Percentiles rank a stretch among this genome's conserved stretches.
phyloP scores from a whole-genome alignment of 2,113 vertebrate species.

The Engystomops pustulosus region DNA sequence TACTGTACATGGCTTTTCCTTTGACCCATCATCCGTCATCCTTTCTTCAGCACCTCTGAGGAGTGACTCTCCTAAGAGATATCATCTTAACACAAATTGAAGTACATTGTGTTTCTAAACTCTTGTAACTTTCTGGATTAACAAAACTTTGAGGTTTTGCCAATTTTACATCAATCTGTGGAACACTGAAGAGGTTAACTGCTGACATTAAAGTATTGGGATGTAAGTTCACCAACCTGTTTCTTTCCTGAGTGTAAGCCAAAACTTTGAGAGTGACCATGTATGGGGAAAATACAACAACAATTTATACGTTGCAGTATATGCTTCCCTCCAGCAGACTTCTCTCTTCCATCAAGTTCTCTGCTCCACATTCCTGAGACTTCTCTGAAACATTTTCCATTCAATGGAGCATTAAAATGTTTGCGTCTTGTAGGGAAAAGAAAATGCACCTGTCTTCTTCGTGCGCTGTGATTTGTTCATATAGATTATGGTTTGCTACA shows the following conservation, averaged over 20 bases:
- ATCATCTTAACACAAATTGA: neutral
- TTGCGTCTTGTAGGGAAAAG: conserved; percentile 27
- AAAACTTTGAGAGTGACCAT: conserved; percentile 50
- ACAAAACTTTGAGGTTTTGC: conserved; percentile 17
- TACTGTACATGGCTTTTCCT: too few species aligned
- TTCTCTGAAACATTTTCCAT: conserved; percentile 46
- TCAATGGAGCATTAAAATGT: conserved; percentile 34
- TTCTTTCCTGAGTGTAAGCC: conserved; percentile 37
- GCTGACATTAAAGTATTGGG: neutral
- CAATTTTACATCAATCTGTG: neutral
- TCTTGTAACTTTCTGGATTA: neutral
- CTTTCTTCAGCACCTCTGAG: neutral
- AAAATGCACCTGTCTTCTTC: conserved; percentile 10
- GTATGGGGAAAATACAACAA: conserved; percentile 56
- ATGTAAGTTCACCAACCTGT: conserved; percentile 50
- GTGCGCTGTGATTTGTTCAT: neutral
- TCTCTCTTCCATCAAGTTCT: conserved; percentile 37
- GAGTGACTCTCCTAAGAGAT: neutral
- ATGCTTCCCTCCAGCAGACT: conserved; percentile 51
- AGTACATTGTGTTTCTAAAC: conserved; percentile 27
- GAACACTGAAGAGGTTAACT: conserved; percentile 21
- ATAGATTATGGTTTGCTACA: neutral
- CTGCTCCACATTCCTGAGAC: conserved; percentile 41
- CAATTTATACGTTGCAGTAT: conserved; percentile 50
- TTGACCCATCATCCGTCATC: too few species aligned